Conservation (phyloP, 1,140 invertebrate genomes). For the Cydia amplana region DNA sequence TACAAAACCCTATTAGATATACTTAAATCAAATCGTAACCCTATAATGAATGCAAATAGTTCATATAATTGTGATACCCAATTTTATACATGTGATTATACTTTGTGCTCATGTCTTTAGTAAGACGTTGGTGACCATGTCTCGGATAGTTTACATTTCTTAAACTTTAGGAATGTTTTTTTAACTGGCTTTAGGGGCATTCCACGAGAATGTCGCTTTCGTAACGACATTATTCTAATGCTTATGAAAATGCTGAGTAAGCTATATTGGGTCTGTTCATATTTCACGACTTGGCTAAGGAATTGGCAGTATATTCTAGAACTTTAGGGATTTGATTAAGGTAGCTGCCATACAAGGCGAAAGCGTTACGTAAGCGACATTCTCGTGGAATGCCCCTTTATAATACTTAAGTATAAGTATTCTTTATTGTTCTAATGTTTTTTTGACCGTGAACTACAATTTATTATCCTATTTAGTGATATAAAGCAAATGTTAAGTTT, state of each 20-base stretch:
- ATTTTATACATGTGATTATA: neutral
- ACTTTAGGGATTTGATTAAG: no score
- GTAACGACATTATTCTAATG: no score
- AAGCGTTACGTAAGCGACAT: no score
- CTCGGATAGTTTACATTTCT: conserved; percentile 8
- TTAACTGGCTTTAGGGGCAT: neutral
- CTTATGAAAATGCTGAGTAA: no score
- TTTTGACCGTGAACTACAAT: neutral
- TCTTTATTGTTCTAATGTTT: neutral
- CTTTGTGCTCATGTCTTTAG: neutral
- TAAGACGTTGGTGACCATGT: conserved; percentile 1
- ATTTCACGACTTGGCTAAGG: no score
- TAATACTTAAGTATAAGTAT: no score
- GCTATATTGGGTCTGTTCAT: no score
- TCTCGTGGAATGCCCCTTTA: no score
- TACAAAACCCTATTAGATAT: neutral
- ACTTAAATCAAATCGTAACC: neutral
- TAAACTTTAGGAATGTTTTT: neutral
- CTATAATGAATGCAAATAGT: conserved; percentile 18
- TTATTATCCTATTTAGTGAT: neutral
- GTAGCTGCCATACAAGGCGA: no score
- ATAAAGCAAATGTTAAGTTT: no score
- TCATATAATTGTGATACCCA: conserved; percentile 1
- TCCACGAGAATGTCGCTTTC: no score
- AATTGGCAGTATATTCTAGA: no score